Percentiles rank a stretch among this genome's conserved stretches.
phyloP scores from a whole-genome alignment of 2,797 vertebrate genomes.

The Heterohyrax brucei region DNA sequence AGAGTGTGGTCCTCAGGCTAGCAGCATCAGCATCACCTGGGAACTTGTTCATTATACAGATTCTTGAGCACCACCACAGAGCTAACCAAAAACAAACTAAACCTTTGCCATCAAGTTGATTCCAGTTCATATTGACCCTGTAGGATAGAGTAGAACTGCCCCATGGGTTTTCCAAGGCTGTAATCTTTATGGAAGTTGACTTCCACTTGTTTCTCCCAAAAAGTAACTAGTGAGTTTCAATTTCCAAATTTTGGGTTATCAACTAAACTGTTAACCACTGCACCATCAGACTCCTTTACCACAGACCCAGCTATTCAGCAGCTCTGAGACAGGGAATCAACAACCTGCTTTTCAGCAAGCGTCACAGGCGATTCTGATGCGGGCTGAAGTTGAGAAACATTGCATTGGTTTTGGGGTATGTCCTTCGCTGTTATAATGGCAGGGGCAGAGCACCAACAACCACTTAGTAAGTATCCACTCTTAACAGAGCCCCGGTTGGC shows the following conservation, averaged over 20 bases:
- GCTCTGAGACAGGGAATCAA: not conserved
- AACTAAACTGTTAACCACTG: not conserved
- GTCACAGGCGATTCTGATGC: not conserved
- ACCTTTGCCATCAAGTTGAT: too few relatives aligned
- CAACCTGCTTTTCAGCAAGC: not conserved
- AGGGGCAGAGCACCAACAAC: not conserved
- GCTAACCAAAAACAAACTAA: not conserved
- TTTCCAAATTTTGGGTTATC: not conserved
- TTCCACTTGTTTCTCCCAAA: not conserved
- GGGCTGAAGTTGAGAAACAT: not conserved
- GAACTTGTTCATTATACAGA: not conserved
- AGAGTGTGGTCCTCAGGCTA: not conserved
- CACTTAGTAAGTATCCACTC: not conserved
- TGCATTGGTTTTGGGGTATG: not conserved
- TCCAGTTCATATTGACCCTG: not conserved
- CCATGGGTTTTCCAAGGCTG: not conserved
- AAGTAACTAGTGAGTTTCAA: not conserved
- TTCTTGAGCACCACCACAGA: not conserved
- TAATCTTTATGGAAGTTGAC: not conserved
- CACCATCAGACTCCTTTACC: not conserved
- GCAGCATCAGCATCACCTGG: not conserved
- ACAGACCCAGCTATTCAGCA: not conserved
- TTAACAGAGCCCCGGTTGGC: not conserved
- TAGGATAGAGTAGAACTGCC: not conserved
- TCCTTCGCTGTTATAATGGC: not conserved